Base-by-base conservation (phyloP, 2,888 invertebrate genomes). In the Brenthis ino region DNA sequence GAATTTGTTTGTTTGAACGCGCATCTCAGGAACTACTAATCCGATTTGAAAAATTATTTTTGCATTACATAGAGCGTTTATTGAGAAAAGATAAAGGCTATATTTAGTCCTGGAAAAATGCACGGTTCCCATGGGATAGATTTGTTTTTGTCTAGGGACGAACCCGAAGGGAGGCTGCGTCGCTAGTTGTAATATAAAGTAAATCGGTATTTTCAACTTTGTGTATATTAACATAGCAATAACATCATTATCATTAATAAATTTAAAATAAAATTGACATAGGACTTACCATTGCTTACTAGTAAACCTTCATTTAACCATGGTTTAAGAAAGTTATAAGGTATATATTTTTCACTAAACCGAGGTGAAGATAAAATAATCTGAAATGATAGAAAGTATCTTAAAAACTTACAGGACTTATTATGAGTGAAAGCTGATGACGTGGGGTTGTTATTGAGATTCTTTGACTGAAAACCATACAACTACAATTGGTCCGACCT, bases 231-330 rank as follows among this genome's bases (percentile, higher is more conserved):
- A 12, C 12, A 1, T 11, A 54, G 4, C 16, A 12, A 24, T 11
- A 24, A 20, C 11, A 24, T 24, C 3, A 3, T 13, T 24, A 24
- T 24, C 3, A 3, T 13, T 24, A 3, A 13, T 24, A 24, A 24
- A 6, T 5, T 6, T 12, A 6, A 14, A 28, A 48, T n/a, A n/a
- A n/a, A 37, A 12, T 16, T 6, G 1, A 16, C 3, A 8, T 14
- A 6, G n/a, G 37, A 33, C 60, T 60, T 50, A 60, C 60, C 60
- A n/a, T 60, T 60, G 50, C 60, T 60, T 50, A 16, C 16, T 50
- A 60, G 50, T 28, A 60, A 12, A n/a, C 60, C 60, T 50, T 60
- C 50, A 24, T 60, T 60, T n/a, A 60, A n/a, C 60, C 60, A 60
- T 50, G 60, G n/a, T 8, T 50, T 28, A 28, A 60, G 12, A 16